Evolutionary conservation across 2,888 invertebrate species (phyloP).

Genomic region (Rhamnusium bicolor): DNA sequence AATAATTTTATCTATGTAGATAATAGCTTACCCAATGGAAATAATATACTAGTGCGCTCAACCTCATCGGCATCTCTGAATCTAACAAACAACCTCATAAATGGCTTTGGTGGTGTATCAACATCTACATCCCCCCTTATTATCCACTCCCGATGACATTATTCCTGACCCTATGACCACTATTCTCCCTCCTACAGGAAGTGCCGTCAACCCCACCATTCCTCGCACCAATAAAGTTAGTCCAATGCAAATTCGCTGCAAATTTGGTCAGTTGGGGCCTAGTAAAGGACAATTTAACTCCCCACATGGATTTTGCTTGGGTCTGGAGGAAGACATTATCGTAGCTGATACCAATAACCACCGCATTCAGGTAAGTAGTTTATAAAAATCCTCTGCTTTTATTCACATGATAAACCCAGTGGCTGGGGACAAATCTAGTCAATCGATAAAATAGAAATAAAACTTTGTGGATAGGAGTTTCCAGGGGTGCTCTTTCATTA

Average conservation of each 20-base stretch:
- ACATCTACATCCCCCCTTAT: constrained; percentile 77
- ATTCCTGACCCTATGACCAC: constrained; percentile 73
- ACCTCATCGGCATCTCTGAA: constrained; percentile 76
- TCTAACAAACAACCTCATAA: constrained; percentile 69
- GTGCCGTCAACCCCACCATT: constrained; percentile 50
- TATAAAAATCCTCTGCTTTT: no score
- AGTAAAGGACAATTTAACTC: constrained; percentile 96
- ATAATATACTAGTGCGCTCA: constrained; percentile 74
- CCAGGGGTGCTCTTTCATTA: no score
- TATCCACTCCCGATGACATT: constrained; percentile 72
- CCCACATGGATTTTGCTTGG: constrained; percentile 97
- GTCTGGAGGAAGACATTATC: constrained; percentile 95
- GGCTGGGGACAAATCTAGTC: no score
- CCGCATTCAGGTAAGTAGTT: constrained; percentile 83
- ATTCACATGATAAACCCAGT: no score
- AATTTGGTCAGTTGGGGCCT: constrained; percentile 95
- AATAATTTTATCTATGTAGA: constrained; percentile 34
- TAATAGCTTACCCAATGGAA: constrained; percentile 51
- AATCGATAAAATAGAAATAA: no score
- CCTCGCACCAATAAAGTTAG: constrained; percentile 81
- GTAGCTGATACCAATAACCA: constrained; percentile 98
- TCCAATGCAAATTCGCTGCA: constrained; percentile 91
- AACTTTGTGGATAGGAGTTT: no score
- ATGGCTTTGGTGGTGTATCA: constrained; percentile 76
- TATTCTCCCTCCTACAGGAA: constrained; percentile 70